Evolutionary conservation across 2,797 vertebrate genomes (phyloP).

Genomic region (Bovichtus variegatus): DNA sequence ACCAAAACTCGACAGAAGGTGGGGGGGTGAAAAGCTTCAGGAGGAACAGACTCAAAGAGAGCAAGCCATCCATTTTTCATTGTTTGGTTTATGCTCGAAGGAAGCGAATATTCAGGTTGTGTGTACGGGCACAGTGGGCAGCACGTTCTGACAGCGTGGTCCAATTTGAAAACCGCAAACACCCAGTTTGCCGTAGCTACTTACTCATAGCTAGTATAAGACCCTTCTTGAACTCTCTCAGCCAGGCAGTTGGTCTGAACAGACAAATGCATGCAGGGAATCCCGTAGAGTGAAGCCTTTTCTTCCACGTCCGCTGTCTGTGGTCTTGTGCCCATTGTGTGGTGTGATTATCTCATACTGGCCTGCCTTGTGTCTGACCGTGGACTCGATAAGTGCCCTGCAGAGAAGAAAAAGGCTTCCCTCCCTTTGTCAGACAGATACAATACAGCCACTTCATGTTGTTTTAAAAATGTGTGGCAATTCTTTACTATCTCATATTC

Average conservation of each 20-base stretch:
- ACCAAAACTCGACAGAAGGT: neutral
- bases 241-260: slow-evolving; percentile 42
- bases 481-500: slow-evolving; percentile 45
- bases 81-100: slow-evolving; percentile 28
- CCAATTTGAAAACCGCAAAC: slow-evolving; percentile 60
- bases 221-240: slow-evolving; percentile 59
- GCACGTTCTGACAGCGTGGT: slow-evolving; percentile 30
- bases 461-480: slow-evolving; percentile 54
- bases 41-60: slow-evolving; percentile 2
- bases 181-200: slow-evolving; percentile 42
- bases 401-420: slow-evolving; percentile 66
- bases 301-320: slow-evolving; percentile 58
- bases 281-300: slow-evolving; percentile 63
- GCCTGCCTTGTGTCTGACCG: slow-evolving; percentile 69
- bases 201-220: slow-evolving; percentile 38
- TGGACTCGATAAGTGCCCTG: slow-evolving; percentile 72
- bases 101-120: slow-evolving; percentile 14
- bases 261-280: slow-evolving; percentile 63
- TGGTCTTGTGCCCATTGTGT: slow-evolving; percentile 73
- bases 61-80: slow-evolving; percentile 29
- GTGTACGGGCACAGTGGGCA: slow-evolving; percentile 27
- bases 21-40: neutral
- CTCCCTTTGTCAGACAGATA: slow-evolving; percentile 54
- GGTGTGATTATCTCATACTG: slow-evolving; percentile 73
- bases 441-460: slow-evolving; percentile 67